Evolutionary conservation across 2,113 vertebrate species (phyloP).

Genomic region (Elgaria multicarinata): DNA sequence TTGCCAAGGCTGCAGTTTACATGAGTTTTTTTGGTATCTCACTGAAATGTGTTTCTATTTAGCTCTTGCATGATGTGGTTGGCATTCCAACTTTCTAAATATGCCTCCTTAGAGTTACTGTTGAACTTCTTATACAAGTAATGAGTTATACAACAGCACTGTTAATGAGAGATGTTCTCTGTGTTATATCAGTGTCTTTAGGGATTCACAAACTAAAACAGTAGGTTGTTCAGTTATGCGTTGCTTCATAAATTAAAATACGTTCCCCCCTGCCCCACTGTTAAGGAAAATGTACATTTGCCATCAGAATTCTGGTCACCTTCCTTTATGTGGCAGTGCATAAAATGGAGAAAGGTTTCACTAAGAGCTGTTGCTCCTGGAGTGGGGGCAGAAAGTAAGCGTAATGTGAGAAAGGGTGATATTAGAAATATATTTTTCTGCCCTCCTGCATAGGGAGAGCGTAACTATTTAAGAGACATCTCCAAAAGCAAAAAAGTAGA

Average conservation of each 20-base stretch:
- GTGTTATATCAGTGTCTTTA: neutral
- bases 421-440: neutral
- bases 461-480: neutral
- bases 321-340: neutral
- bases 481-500: neutral
- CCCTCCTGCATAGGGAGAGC: neutral
- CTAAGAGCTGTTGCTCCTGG: neutral
- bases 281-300: neutral
- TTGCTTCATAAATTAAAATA: neutral
- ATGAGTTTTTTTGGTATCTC: neutral
- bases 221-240: neutral
- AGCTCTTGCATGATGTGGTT: neutral
- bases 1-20: neutral
- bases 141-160: neutral
- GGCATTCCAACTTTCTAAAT: neutral
- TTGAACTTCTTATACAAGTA: neutral
- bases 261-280: neutral
- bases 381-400: neutral
- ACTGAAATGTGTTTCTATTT: neutral
- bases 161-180: rapidly evolving
- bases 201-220: neutral
- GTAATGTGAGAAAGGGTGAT: neutral
- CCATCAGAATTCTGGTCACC: neutral
- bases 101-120: neutral
- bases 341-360: neutral